Base-by-base conservation (phyloP, 2,113 vertebrate genomes). In the Pangasianodon gigas region DNA sequence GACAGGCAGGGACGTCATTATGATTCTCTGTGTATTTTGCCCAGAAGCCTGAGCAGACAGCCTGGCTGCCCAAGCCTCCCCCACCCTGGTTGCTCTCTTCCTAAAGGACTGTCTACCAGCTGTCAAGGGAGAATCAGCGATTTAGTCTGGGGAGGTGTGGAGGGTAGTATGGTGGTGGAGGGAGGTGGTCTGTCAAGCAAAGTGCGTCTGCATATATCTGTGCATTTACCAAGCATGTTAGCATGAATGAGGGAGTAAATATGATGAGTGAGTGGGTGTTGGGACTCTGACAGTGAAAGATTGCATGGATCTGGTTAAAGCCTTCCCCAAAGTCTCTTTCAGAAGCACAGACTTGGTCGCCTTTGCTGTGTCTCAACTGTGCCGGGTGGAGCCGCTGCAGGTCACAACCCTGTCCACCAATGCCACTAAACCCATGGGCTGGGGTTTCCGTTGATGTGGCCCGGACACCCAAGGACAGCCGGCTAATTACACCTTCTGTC, bases 401-500 rank as follows among this genome's bases (percentile, higher is more conserved):
- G 95, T 95, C 94, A 95, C 92, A 94, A 95, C 95, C 95, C 74
- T 86, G 80, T 91, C 84, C 86, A 86, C 86, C 81, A 89, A 88
- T 54, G 83, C 87, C 87, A 87, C 89, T 94, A 94, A 94, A 92
- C 93, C 93, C 93, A 92, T 95, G 93, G 94, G 94, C 95, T 91
- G 94, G 93, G 94, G 95, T 95, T 94, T 95, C 94, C 93, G 94
- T 95, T 95, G 95, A 96, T 95, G 95, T 95, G 96, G 95, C 94
- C 95, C 92, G 93, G 93, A 93, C 94, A 95, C 94, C 94, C 94
- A 95, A 96, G 95, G 94, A 96, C 94, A 93, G 94, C 93, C 92
- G 91, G 90, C 93, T 96, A 96, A 96, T 96, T 96, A 94, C 96
- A 96, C 94, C 95, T 94, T 96, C 94, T 93, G 93, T 95, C 94